Evolutionary conservation across 2,888 invertebrate genomes (phyloP).

Genomic region (Caradrina clavipalpis): DNA sequence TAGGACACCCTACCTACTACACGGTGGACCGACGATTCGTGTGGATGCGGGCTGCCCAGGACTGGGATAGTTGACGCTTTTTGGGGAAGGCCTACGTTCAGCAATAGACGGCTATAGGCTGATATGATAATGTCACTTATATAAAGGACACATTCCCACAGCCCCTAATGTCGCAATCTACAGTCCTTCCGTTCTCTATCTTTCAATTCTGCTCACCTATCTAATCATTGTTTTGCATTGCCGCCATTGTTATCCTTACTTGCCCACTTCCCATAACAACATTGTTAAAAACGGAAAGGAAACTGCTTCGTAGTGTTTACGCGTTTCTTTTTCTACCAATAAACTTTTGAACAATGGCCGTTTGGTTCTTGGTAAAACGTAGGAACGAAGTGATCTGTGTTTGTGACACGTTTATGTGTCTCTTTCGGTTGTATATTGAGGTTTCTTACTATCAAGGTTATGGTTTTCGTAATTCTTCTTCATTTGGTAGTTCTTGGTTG

Average conservation of each 20-base stretch:
- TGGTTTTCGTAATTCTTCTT: conserved; percentile 7
- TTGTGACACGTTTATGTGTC: conserved; percentile 5
- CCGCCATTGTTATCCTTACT: conserved; percentile 63
- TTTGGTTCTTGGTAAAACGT: conserved; percentile 47
- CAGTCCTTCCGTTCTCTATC: conserved; percentile 39
- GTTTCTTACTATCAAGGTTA: conserved; percentile 36
- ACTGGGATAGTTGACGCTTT: no score
- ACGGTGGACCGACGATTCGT: no score
- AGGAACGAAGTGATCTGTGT: conserved; percentile 54
- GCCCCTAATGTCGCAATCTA: conserved; percentile 9
- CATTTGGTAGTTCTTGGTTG: background rate
- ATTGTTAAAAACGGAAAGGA: conserved; percentile 71
- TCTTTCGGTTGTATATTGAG: conserved; percentile 13
- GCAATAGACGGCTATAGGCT: no score
- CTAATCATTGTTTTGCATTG: conserved; percentile 60
- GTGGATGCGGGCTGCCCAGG: no score
- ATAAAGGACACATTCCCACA: conserved; percentile 24
- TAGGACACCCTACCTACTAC: no score
- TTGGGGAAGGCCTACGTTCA: no score
- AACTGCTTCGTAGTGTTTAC: conserved; percentile 54
- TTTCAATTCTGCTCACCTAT: conserved; percentile 49
- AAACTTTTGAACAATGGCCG: conserved; percentile 55
- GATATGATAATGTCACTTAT: no score
- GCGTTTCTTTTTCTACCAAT: conserved; percentile 64
- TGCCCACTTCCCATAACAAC: conserved; percentile 72